Evolutionary conservation across 1,140 invertebrate genomes (phyloP), one percentile per base, ranked within the genome.

Genomic region (Drosophila prosaltans): DNA sequence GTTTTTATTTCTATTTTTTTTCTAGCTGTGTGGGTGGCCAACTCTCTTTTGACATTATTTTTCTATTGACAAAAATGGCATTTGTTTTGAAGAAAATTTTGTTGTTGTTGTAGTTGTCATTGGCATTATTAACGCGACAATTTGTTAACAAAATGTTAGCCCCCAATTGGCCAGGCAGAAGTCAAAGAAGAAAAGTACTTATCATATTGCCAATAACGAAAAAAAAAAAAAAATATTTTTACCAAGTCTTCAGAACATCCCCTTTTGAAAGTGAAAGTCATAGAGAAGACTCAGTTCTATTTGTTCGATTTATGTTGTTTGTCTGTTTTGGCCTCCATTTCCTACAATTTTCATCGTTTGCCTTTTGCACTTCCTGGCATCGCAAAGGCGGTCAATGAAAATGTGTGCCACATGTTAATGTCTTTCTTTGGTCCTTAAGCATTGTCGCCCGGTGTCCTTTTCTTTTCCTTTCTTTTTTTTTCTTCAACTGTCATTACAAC

Each of bases 321-420:
- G 57, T 77, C 62, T 70, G 43, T 70, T 55, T 76, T 67, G 74
- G 61, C 57, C 40, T 57, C 54, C 61, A 73, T 62, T 78, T 66
- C 60, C 65, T 62, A 26, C 45, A 51, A 51, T 51, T 51, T 51
- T 51, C 9, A 60, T 63, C 72, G 61, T 78, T 72, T 77, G 72
- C 8, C 69, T 65, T 76, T 76, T 55, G 65, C 59, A 45, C 43
- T 77, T 77, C 74, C 73, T 77, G 72, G 66, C 73, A 10, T 65
- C 16, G 5, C 21, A 51, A 51, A 51, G 60, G 74, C 74, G 74
- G 60, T 76, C 66, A 65, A 26, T 70, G 60, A 32, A 70, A 77
- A 77, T 77, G 74, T 77, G 74, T 76, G 73, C 73, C 74, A 76
- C 73, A 76, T 78, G 74, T 78, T 77, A 78, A 78, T 78, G 74